Base-by-base conservation (phyloP, 2,888 invertebrate species). In the Allygus modestus region DNA sequence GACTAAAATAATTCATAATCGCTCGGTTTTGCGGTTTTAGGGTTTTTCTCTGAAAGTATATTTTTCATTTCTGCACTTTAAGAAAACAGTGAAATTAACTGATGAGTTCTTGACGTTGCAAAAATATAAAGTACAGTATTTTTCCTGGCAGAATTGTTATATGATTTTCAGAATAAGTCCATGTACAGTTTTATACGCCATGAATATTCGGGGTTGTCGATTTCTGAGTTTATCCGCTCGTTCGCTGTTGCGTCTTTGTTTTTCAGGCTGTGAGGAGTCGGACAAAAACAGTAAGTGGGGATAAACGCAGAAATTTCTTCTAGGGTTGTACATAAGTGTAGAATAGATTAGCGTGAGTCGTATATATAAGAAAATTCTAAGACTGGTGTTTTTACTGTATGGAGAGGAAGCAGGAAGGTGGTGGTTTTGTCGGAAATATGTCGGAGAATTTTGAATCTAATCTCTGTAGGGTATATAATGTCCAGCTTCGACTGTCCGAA, bases 331-430 rank as follows among this genome's bases (percentile, higher is more conserved):
- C 28, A 65, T 54, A 54, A 54, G 2, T 46, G 46, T 54, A 54
- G 54, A 4, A 54, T 65, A 65, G 65, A 9, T 65, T 28, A 28
- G 65, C 28, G 65, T 65, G 65, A 65, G 1, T 65, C 15, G 15
- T 65, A 31, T 65, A 65, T 65, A 28, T 28, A 65, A 65, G 65
- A 28, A 65, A 31, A 65, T 65, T 65, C 65, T 28, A 65, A 65
- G 65, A 65, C 65, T 65, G 65, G 65, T 65, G 65, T 65, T 65
- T 65, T 65, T 31, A 65, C 20, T 65, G 58, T 20, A 23, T 23
- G 20, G 23, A 65, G 17, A 31, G 1, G 4, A 65, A 26, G 28
- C 65, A 28, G 65, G 65, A 15, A 31, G 26, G 9, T 65, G 28
- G 26, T 65, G 65, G 65, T 58, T 58, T n/a, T n/a, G n/a, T n/a